Evolutionary conservation across 2,113 vertebrate genomes (phyloP).

Genomic region (Xenopus borealis): DNA sequence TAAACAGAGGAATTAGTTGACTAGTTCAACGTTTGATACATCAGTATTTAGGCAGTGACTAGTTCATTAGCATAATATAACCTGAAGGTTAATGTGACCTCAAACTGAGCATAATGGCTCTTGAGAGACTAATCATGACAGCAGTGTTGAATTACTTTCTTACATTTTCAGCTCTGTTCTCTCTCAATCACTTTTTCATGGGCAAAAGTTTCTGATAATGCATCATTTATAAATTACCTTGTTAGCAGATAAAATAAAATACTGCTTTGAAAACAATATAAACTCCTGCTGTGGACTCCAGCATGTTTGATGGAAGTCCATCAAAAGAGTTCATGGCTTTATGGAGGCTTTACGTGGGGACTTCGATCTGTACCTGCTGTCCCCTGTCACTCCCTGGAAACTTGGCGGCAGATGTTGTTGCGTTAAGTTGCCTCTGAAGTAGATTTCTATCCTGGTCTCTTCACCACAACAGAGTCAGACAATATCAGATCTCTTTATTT

Average conservation of each 20-base stretch:
- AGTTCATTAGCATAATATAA: not conserved
- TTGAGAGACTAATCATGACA: slow-evolving; percentile 42
- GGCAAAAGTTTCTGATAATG: slow-evolving; percentile 58
- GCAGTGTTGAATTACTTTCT: slow-evolving; percentile 42
- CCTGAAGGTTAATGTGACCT: slow-evolving; percentile 51
- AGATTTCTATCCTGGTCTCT: slow-evolving; percentile 79
- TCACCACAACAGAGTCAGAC: slow-evolving; percentile 81
- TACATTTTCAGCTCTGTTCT: slow-evolving; percentile 45
- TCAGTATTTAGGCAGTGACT: slow-evolving; percentile 18
- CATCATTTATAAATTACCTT: slow-evolving; percentile 81
- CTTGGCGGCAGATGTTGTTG: slow-evolving; percentile 88
- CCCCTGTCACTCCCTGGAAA: slow-evolving; percentile 81
- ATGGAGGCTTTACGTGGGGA: slow-evolving; percentile 65
- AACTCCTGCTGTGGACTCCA: slow-evolving; percentile 61
- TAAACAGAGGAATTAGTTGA: not conserved
- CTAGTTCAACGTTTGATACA: slow-evolving; percentile 24
- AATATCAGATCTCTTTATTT: slow-evolving; percentile 88
- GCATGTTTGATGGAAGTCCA: slow-evolving; percentile 69
- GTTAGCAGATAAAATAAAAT: slow-evolving; percentile 70
- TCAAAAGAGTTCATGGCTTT: slow-evolving; percentile 74
- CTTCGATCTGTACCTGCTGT: slow-evolving; percentile 82
- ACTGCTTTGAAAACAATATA: slow-evolving; percentile 77
- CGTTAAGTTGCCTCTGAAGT: slow-evolving; percentile 90
- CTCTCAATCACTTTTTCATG: slow-evolving; percentile 34
- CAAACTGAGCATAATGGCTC: slow-evolving; percentile 44